Percentiles rank a stretch among this genome's conserved stretches.
phyloP scores from a whole-genome alignment of 2,113 vertebrate species.

The Pelodiscus sinensis region DNA sequence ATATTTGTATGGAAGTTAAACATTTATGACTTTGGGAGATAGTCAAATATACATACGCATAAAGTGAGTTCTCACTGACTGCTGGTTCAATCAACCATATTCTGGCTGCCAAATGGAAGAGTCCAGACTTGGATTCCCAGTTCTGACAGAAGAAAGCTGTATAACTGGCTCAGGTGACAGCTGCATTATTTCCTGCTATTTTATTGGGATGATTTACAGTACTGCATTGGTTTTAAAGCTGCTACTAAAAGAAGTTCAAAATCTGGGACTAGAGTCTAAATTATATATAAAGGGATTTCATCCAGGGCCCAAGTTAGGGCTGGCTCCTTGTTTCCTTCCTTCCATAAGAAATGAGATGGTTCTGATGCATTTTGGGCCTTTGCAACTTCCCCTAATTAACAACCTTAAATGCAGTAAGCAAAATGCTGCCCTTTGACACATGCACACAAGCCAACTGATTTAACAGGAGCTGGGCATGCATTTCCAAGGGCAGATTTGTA shows the following conservation, averaged over 20 bases:
- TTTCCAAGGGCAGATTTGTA: background rate
- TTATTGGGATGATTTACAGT: conserved; percentile 52
- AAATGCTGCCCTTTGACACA: background rate
- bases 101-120: background rate
- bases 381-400: fast-evolving
- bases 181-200: background rate
- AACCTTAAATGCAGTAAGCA: background rate
- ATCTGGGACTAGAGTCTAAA: conserved; percentile 14
- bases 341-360: background rate
- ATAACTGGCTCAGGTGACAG: background rate
- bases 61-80: conserved; percentile 32
- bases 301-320: conserved; percentile 26
- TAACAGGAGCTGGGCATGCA: background rate
- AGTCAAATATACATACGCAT: conserved; percentile 3
- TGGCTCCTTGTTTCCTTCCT: conserved; percentile 1
- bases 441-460: background rate
- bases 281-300: conserved; percentile 17
- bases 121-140: background rate
- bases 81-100: background rate
- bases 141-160: background rate
- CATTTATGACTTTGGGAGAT: conserved; percentile 44
- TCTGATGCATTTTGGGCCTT: background rate
- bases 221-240: background rate
- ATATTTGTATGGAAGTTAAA: conserved; percentile 47
- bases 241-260: conserved; percentile 8